phyloP scores from a whole-genome alignment of 2,888 invertebrate species.

The Spisula subtruncata region DNA sequence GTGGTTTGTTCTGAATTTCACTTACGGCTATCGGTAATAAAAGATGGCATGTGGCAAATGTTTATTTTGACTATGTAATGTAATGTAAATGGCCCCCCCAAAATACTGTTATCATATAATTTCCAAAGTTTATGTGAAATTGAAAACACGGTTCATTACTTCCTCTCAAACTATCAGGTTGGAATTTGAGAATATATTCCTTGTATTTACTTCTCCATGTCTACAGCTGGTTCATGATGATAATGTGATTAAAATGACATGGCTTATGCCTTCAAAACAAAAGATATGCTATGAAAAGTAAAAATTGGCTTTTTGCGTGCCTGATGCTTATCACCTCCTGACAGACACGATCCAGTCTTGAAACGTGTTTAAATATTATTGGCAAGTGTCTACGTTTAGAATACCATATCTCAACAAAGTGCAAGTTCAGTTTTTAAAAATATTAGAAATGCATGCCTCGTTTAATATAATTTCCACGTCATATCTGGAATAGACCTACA shows the following conservation, averaged over 20 bases:
- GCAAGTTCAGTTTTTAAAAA: conserved; percentile 16
- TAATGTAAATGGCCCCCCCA: background rate
- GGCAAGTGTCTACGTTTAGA: background rate
- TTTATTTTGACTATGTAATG: conserved; percentile 23
- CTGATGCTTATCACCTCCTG: background rate
- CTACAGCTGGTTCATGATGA: background rate
- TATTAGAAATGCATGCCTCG: conserved; percentile 12
- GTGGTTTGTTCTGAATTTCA: conserved; percentile 1
- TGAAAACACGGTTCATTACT: conserved; percentile 12
- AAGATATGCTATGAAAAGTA: background rate
- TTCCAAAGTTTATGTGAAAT: conserved; percentile 23
- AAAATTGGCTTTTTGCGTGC: background rate
- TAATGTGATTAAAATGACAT: conserved; percentile 15
- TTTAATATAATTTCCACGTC: conserved; percentile 1
- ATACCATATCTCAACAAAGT: background rate
- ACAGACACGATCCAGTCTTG: background rate
- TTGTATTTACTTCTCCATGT: background rate
- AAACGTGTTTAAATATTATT: background rate
- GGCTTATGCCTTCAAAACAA: conserved; percentile 16
- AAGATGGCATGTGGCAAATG: conserved; percentile 16
- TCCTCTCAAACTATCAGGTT: background rate
- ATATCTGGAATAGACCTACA: background rate
- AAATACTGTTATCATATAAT: conserved; percentile 26
- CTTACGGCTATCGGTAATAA: background rate
- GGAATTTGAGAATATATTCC: background rate